phyloP scores from a whole-genome alignment of 2,888 invertebrate species.

The Julus scandinavius region DNA sequence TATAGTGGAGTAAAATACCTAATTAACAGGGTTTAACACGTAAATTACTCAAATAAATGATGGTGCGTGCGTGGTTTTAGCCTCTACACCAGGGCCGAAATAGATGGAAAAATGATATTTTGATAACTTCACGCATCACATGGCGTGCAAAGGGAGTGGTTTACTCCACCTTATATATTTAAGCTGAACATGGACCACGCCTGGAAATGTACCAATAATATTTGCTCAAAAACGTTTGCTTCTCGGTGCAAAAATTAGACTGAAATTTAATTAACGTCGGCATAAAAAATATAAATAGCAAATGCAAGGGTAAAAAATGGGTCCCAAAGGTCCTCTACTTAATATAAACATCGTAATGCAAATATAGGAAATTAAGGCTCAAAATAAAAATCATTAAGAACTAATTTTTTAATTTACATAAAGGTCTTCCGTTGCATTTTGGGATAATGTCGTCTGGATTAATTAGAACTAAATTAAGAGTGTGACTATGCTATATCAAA shows the following conservation, averaged over 20 bases:
- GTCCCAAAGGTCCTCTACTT: not conserved
- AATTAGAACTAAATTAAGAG: not conserved
- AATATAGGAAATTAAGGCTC: not conserved
- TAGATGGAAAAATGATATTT: not conserved
- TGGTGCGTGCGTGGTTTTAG: not conserved
- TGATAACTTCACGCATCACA: not conserved
- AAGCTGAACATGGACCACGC: not conserved
- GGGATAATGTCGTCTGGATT: constrained; percentile 3
- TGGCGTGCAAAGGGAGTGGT: constrained; percentile 38
- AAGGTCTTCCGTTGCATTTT: not conserved
- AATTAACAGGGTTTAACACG: constrained; percentile 13
- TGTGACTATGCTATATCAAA: not conserved
- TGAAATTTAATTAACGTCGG: constrained; percentile 27
- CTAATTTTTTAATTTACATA: constrained; percentile 4
- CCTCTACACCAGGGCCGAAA: not conserved
- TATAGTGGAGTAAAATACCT: not conserved
- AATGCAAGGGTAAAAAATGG: not conserved
- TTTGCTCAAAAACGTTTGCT: not conserved
- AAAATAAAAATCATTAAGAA: not conserved
- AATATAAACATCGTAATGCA: not conserved
- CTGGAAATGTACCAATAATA: constrained; percentile 24
- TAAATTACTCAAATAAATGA: constrained; percentile 30
- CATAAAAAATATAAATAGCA: not conserved
- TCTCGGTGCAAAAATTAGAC: not conserved
- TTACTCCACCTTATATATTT: not conserved